Evolutionary conservation across 2,797 vertebrate species (phyloP).

Genomic region (Pseudomugil tenellus): DNA sequence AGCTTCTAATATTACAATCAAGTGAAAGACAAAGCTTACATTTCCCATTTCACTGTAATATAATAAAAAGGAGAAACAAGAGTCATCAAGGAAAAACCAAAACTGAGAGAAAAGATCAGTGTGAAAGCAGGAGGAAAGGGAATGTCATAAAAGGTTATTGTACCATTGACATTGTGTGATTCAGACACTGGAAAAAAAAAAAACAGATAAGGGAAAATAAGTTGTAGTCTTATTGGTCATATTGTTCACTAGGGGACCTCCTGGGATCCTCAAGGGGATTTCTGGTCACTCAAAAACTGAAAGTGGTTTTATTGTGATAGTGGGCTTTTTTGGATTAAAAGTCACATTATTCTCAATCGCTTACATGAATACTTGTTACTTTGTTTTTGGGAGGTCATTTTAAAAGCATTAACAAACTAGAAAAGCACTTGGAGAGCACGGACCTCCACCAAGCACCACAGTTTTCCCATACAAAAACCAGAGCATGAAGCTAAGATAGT

Average conservation of each 20-base stretch:
- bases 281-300: neutral
- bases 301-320: neutral
- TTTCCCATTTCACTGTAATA: neutral
- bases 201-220: neutral
- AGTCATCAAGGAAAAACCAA: conserved; percentile 13
- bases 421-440: too few species aligned
- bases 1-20: conserved; percentile 1
- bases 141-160: conserved; percentile 2
- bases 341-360: too few species aligned
- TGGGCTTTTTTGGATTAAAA: neutral
- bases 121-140: conserved; percentile 26
- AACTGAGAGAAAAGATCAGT: neutral
- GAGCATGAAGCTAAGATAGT: too few species aligned
- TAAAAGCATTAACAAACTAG: too few species aligned
- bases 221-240: conserved; percentile 14
- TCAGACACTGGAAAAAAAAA: conserved; percentile 18
- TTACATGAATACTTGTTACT: neutral
- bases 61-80: conserved; percentile 56
- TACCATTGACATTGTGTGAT: conserved; percentile 21
- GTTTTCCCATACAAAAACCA: too few species aligned
- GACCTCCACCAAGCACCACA: too few species aligned
- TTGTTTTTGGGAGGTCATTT: too few species aligned
- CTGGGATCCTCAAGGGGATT: conserved; percentile 37
- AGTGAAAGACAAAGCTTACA: conserved; percentile 17
- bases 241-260: conserved; percentile 14